These are phyloP conservation scores for Dicycla oo DNA, from an alignment of 2,888 invertebrate genomes.

Conservation along the genomic window DNA sequence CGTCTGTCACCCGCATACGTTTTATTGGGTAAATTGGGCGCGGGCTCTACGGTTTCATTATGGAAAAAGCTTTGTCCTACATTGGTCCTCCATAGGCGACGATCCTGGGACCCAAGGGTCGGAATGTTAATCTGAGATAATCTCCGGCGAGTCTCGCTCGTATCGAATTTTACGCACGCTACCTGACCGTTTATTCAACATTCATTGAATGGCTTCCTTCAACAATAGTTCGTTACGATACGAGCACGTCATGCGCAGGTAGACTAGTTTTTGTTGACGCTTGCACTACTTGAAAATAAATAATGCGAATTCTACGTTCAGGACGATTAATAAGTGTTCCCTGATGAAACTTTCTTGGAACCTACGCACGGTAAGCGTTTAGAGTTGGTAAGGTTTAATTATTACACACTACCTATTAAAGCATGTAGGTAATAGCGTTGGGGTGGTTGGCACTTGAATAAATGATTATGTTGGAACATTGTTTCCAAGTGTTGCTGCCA, in stretches of 20 bases:
- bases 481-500: conserved; percentile 63
- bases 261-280: conserved; percentile 74
- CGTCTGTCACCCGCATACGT: conserved; percentile 82
- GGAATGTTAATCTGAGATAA: conserved; percentile 89
- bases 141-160: conserved; percentile 81
- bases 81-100: conserved; percentile 65
- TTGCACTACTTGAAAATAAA: conserved; percentile 43
- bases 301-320: conserved; percentile 46
- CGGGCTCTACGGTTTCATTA: conserved; percentile 79
- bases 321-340: conserved; percentile 19
- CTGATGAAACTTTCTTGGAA: conserved; percentile 19
- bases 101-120: conserved; percentile 74
- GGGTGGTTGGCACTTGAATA: conserved; percentile 57
- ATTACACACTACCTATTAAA: conserved; percentile 35
- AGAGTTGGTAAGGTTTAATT: conserved; percentile 54
- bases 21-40: conserved; percentile 87
- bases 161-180: conserved; percentile 88
- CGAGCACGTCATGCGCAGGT: conserved; percentile 79
- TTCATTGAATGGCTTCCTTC: conserved; percentile 84
- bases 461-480: conserved; percentile 55
- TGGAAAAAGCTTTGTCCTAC: conserved; percentile 78
- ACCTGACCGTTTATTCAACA: conserved; percentile 85
- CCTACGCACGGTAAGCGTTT: conserved; percentile 23
- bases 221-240: conserved; percentile 80
- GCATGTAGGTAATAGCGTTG: conserved; percentile 17